These are phyloP conservation scores for Mionectes olivaceus DNA, from an alignment of 2,797 vertebrate species.

Conservation along the genomic window DNA sequence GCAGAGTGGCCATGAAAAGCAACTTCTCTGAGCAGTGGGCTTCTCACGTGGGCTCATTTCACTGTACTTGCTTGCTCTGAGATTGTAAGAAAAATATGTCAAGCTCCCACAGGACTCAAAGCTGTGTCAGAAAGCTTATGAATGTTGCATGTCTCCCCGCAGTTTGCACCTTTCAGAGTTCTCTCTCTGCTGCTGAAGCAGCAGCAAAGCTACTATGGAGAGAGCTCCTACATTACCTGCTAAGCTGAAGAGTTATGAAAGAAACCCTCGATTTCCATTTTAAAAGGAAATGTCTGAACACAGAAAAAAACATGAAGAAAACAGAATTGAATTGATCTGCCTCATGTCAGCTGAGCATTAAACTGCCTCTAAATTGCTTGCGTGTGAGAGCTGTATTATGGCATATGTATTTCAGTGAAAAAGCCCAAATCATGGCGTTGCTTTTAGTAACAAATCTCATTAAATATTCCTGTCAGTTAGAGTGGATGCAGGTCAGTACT, in stretches of 20 bases:
- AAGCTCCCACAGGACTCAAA: neutral
- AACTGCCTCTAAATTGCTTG: neutral
- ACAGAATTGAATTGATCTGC: neutral
- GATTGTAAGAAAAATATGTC: neutral
- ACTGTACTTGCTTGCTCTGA: neutral
- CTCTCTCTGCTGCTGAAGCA: neutral
- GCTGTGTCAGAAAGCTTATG: neutral
- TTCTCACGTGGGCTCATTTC: neutral
- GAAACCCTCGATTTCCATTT: neutral
- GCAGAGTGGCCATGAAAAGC: neutral
- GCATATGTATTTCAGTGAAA: neutral
- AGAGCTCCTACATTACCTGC: neutral
- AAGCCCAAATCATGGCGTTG: neutral
- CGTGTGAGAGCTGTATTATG: neutral
- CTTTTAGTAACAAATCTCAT: neutral
- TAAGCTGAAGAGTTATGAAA: neutral
- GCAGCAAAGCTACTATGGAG: neutral
- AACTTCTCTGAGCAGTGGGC: neutral
- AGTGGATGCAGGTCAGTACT: neutral
- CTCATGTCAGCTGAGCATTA: neutral
- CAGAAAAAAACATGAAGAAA: neutral
- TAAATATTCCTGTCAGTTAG: neutral
- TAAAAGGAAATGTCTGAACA: neutral
- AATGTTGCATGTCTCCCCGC: fast-evolving
- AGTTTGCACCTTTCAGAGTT: neutral